Base-by-base conservation (phyloP, 2,888 invertebrate genomes). In the Macrophya alboannulata region DNA sequence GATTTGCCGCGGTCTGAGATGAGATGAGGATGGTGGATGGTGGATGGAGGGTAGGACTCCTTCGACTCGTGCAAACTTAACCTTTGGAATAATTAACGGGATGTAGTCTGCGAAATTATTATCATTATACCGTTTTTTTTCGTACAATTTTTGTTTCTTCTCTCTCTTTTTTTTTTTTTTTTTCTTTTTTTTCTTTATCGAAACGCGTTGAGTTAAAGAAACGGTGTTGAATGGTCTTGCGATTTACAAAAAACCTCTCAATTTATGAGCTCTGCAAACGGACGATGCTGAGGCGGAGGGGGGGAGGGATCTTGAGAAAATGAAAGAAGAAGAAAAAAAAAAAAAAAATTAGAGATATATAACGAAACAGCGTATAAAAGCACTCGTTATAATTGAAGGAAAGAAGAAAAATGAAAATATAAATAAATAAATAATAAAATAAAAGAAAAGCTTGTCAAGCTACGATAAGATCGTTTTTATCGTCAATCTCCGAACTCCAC, bases 311-410 rank as follows among this genome's bases (percentile, higher is more conserved):
- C 62, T 10, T 62, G n/a, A n/a, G n/a, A n/a, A n/a, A 62, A 62
- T 62, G 62, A 62, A 62, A 62, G 25, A 55, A 9, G 43, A 43
- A 51, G 9, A 25, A 62, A 25, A 25, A 62, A 0, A 62, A 62
- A 62, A 62, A 62, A 21, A 25, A 55, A 62, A 62, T 62, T 25
- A 62, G 43, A 72, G n/a, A 72, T n/a, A 31, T 31, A 31, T 31
- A 3, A n/a, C n/a, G 71, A 72, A 21, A n/a, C 71, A 43, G 71
- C 37, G 71, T 8, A 72, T 72, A 72, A 72, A 72, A 37, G 71
- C 71, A 72, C 71, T 72, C 37, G 71, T 62, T 62, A 62, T 62
- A 43, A 72, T 37, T 72, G 21, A 62, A 9, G 10, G 21, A 43
- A 9, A 37, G n/a, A 10, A 8, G 10, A 71, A 71, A 43, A 71